Evolutionary conservation across 2,888 invertebrate species (phyloP).

Genomic region (Hyposoter didymator): DNA sequence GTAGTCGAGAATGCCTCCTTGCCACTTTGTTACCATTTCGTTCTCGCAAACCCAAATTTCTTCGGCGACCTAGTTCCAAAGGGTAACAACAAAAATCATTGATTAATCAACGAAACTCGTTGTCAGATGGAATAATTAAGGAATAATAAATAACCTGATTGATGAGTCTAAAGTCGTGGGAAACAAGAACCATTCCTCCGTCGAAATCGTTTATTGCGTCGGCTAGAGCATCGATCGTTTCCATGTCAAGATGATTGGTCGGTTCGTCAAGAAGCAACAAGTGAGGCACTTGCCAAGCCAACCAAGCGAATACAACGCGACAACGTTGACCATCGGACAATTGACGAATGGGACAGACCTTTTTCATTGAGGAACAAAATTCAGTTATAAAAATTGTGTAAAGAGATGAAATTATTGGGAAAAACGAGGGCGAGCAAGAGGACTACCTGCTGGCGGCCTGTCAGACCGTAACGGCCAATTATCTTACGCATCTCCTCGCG

Average conservation of each 20-base stretch:
- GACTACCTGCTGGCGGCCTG: constrained; percentile 96
- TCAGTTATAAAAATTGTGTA: background rate
- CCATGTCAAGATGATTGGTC: constrained; percentile 98
- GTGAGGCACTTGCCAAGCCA: constrained; percentile 99
- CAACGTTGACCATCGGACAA: constrained; percentile 99
- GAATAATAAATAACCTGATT: constrained; percentile 90
- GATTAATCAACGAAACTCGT: background rate
- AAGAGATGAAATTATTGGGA: background rate
- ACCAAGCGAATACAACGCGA: constrained; percentile 99
- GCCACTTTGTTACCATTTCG: constrained; percentile 97
- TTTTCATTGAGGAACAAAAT: constrained; percentile 40
- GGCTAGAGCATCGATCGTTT: constrained; percentile 98
- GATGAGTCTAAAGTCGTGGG: constrained; percentile 99
- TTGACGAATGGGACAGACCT: constrained; percentile 97
- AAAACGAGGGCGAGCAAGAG: background rate
- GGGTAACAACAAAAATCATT: background rate
- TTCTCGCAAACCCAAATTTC: constrained; percentile 99
- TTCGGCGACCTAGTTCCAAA: constrained; percentile 93
- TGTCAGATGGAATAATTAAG: background rate
- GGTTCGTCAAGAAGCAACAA: constrained; percentile 94
- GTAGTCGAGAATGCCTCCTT: constrained; percentile 97
- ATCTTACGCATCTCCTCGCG: constrained; percentile 99
- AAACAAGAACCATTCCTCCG: constrained; percentile 99
- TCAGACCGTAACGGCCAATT: constrained; percentile 98
- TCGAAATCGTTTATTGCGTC: constrained; percentile 99